These are phyloP conservation scores for Cordilura impudica DNA, from an alignment of 2,888 invertebrate genomes.

Conservation along the genomic window DNA sequence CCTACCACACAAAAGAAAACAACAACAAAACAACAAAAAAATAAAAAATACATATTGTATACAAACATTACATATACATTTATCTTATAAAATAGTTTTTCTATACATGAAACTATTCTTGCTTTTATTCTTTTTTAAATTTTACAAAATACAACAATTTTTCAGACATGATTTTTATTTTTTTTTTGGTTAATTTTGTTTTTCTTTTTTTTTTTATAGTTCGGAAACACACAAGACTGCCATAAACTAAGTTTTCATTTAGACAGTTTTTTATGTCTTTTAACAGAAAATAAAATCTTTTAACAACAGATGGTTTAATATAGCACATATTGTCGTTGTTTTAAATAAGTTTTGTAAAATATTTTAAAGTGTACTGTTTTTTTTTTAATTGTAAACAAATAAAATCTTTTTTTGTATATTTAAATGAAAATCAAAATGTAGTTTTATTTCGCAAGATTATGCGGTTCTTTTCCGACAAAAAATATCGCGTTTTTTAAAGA, in stretches of 20 bases:
- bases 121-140: conserved; percentile 27
- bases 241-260: conserved; percentile 62
- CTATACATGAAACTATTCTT: background rate
- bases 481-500: too few relatives aligned
- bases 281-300: background rate
- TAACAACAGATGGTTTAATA: background rate
- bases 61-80: background rate
- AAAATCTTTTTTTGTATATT: conserved; percentile 42
- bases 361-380: conserved; percentile 12
- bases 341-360: conserved; percentile 23
- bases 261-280: conserved; percentile 28
- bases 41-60: conserved; percentile 10
- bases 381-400: conserved; percentile 41
- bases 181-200: conserved; percentile 2
- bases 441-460: conserved; percentile 20
- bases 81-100: conserved; percentile 21
- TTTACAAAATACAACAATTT: conserved; percentile 33
- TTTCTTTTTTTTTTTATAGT: conserved; percentile 18
- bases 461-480: too few relatives aligned
- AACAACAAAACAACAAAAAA: background rate
- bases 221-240: conserved; percentile 60
- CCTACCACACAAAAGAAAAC: conserved; percentile 24
- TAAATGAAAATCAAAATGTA: background rate
- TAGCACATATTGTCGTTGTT: conserved; percentile 12
- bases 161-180: conserved; percentile 5